Evolutionary conservation across 35 echinoderm and acorn worm genomes (phyloP), one percentile per base, ranked within the genome.

Genomic region (Heliocidaris erythrogramma): DNA sequence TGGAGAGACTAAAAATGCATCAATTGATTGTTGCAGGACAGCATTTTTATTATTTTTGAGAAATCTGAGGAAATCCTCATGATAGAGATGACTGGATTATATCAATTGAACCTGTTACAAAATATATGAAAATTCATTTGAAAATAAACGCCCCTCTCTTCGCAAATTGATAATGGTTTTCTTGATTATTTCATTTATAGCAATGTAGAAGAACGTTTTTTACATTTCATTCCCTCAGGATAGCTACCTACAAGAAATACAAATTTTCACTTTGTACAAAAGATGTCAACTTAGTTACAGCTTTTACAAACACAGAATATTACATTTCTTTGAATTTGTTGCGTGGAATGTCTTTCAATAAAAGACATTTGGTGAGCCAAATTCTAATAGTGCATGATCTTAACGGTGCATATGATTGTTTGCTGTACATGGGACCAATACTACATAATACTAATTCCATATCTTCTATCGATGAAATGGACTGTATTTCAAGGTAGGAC

Each of bases 231-330:
- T 78, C 27, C 65, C 27, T 78, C 21, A 27, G 7, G 27, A 78
- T 78, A 2, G 27, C 65, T 78, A n/a, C 21, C 17, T 78, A 78
- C 65, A 78, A 78, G 87, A 89, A 32, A 32, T 17, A 89, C 30
- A 88, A 88, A 88, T 42, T 86, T 32, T 89, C 31, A 48, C 32
- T 89, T 89, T 89, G 32, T 89, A 89, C 87, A 89, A 78, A 78
- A 89, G 32, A 32, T 89, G 85, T 86, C 85, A 86, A 16, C 87
- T 89, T 89, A 89, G 87, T 89, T 89, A 89, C 87, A 42, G 47
- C 87, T 89, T 17, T 48, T 32, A 89, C 32, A 47, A 89, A 89
- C 31, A 47, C 31, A 47, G 87, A 42, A 84, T 27, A 42, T 89
- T 47, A 32, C 87, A 89, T 7, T 78, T 27, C 69, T 89, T 32